Base-by-base conservation (phyloP, 1,140 invertebrate genomes). In the Drosophila parvula region DNA sequence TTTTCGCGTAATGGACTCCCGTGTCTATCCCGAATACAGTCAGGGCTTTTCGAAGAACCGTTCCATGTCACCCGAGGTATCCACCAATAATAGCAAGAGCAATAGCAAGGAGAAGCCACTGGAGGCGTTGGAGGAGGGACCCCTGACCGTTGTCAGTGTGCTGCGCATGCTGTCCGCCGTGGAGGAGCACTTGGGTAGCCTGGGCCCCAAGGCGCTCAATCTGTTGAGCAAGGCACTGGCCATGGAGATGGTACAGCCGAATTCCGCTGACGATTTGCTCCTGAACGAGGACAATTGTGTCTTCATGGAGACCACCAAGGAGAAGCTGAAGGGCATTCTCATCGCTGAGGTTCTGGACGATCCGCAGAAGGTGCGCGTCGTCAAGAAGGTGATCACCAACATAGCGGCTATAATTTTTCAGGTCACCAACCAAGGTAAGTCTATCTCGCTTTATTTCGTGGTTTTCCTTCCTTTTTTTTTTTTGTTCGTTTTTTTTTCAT, bases 311-410 rank as follows among this genome's bases (percentile, higher is more conserved):
- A 97, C 96, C 0, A 95, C 95, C 0, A 97, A 97, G 88, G 96
- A 97, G 85, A 97, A 97, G 90, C 92, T 97, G 12, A 96, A 96
- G 92, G 96, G 96, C 40, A 95, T 96, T 58, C 91, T 96, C 36
- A 94, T 96, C 69, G 96, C 96, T 7, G 95, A 96, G 45, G 94
- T 97, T 78, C 94, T 97, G 18, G 93, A 94, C 36, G 93, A 94
- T 64, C 69, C 70, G 45, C 84, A 92, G 77, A 92, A 92, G 84
- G 77, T 92, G 47, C 81, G 82, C 45, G 91, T 91, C 48, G 91
- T 91, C 30, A 92, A 92, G 78, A 90, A 84, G 65, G 84, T 92
- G 65, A 94, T 95, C 69, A 94, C 95, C 84, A 95, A 95, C 78
- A 95, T 95, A 50, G 95, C 95, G 10, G 93, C 94, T 60, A 90